phyloP scores from a whole-genome alignment of 2,888 invertebrate genomes.

The Druceiella hillmani region DNA sequence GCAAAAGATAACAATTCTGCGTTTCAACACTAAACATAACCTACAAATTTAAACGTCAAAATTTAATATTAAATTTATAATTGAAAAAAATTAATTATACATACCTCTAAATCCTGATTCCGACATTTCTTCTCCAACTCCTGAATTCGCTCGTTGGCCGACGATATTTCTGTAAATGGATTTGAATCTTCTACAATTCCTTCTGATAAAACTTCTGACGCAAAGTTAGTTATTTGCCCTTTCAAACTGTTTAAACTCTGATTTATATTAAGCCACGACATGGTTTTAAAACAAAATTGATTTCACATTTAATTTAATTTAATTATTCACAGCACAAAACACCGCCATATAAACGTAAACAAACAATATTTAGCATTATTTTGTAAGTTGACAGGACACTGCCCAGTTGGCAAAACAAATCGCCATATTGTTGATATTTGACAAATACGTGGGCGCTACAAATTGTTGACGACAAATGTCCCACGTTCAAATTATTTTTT shows the following conservation, averaged over 20 bases:
- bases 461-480: too few relatives aligned
- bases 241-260: conserved; percentile 66
- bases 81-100: conserved; percentile 20
- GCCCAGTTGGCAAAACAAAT: conserved; percentile 52
- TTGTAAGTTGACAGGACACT: conserved; percentile 41
- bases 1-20: too few relatives aligned
- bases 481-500: too few relatives aligned
- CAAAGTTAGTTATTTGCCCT: conserved; percentile 83
- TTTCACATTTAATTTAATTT: conserved; percentile 35
- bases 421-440: too few relatives aligned
- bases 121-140: conserved; percentile 53
- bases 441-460: too few relatives aligned
- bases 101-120: conserved; percentile 58
- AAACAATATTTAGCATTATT: conserved; percentile 47
- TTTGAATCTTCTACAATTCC: conserved; percentile 54
- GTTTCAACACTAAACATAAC: too few relatives aligned
- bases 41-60: not conserved
- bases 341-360: conserved; percentile 35
- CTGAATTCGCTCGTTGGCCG: conserved; percentile 35
- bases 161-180: conserved; percentile 28
- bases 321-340: conserved; percentile 28
- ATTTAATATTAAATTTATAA: not conserved
- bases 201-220: conserved; percentile 84
- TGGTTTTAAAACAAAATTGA: conserved; percentile 31
- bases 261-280: conserved; percentile 67